Percentiles rank a stretch among this genome's conserved stretches.
Conservation (phyloP, 1,140 invertebrate species). For the Lasaia peninsularis region DNA sequence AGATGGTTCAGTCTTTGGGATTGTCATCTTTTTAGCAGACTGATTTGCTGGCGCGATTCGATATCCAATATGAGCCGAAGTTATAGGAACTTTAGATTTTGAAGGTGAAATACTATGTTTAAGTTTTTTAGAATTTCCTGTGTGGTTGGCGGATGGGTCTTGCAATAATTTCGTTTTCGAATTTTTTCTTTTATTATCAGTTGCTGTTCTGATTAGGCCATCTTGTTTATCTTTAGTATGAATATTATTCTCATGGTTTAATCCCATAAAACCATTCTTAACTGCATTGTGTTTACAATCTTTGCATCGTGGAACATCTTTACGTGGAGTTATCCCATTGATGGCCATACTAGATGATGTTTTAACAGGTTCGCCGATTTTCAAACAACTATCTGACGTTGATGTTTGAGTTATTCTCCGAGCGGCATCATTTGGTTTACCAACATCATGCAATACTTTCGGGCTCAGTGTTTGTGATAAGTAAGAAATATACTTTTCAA, state of each 20-base stretch:
- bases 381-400: constrained; percentile 18
- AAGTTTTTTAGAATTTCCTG: constrained; percentile 23
- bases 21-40: constrained; percentile 42
- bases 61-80: constrained; percentile 38
- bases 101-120: not conserved
- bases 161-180: constrained; percentile 36
- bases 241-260: constrained; percentile 40
- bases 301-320: constrained; percentile 48
- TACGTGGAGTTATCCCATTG: constrained; percentile 34
- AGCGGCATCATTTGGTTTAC: constrained; percentile 44
- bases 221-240: constrained; percentile 42
- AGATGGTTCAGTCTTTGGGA: constrained; percentile 38
- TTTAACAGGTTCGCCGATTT: constrained; percentile 44
- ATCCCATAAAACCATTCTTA: constrained; percentile 61
- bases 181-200: constrained; percentile 47
- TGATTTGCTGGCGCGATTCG: constrained; percentile 48
- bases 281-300: constrained; percentile 45
- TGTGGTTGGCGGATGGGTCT: constrained; percentile 62
- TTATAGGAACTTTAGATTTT: constrained; percentile 53
- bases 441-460: constrained; percentile 65
- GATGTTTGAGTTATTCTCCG: constrained; percentile 27
- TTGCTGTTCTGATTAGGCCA: constrained; percentile 42
- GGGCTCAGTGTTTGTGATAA: constrained; percentile 72
- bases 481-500: constrained; percentile 72
- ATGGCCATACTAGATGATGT: constrained; percentile 30